A percentile compares a stretch with the other conserved stretches of the same genome.
These are phyloP conservation scores for Drosophila sordidula DNA, from an alignment of 2,888 invertebrate genomes.

Conservation along the genomic window DNA sequence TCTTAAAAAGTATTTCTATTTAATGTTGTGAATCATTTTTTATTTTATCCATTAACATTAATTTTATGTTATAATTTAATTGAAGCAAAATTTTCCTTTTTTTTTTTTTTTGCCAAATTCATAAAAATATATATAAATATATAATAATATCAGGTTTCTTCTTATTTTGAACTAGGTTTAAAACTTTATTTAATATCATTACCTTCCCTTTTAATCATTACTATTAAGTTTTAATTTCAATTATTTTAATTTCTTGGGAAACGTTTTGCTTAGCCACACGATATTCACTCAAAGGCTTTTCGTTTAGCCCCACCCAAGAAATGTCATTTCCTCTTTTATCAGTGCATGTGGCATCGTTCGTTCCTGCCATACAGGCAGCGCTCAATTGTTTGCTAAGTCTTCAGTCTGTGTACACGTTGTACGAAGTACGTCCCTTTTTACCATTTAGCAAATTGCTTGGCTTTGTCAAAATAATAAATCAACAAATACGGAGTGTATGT, in stretches of 20 bases:
- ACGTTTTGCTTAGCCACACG: conserved; percentile 17
- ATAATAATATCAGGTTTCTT: too few species aligned
- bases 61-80: too few species aligned
- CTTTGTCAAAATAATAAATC: conserved; percentile 80
- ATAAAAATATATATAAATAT: too few species aligned
- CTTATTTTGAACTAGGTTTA: too few species aligned
- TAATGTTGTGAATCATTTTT: too few species aligned
- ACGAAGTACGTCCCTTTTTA: conserved; percentile 42
- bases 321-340: conserved; percentile 35
- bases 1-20: too few species aligned
- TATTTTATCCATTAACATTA: too few species aligned
- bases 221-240: conserved; percentile 1
- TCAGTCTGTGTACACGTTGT: conserved; percentile 42
- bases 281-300: conserved; percentile 36
- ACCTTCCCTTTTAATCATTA: not conserved
- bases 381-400: conserved; percentile 66
- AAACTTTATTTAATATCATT: too few species aligned
- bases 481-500: conserved; percentile 55
- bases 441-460: conserved; percentile 77
- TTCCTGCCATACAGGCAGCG: conserved; percentile 9
- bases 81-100: too few species aligned
- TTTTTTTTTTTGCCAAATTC: too few species aligned
- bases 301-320: conserved; percentile 7
- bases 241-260: conserved; percentile 11
- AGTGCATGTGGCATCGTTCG: conserved; percentile 16